Evolutionary conservation across 2,888 invertebrate species (phyloP).

Genomic region (Tholera decimalis): DNA sequence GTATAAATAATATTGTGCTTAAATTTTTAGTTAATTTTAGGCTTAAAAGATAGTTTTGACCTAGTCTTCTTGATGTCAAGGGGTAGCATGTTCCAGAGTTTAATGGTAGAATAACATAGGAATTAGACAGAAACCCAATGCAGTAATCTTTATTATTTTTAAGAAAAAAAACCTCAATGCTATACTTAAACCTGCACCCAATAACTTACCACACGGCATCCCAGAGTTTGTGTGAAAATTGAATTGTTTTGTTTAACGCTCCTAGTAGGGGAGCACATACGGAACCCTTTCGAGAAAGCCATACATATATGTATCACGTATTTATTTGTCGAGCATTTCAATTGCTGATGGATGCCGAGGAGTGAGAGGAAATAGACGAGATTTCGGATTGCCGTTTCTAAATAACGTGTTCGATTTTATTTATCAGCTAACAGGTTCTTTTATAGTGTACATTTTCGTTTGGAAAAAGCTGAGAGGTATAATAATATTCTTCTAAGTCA

Average conservation of each 20-base stretch:
- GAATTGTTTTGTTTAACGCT: constrained; percentile 68
- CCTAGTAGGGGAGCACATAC: constrained; percentile 32
- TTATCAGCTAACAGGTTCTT: constrained; percentile 16
- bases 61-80: no score
- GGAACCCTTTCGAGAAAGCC: constrained; percentile 24
- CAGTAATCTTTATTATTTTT: no score
- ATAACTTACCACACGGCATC: constrained; percentile 46
- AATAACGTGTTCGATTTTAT: constrained; percentile 9
- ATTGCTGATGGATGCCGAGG: constrained; percentile 42
- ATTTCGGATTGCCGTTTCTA: background rate
- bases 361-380: constrained; percentile 19
- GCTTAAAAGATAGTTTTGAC: no score
- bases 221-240: constrained; percentile 61
- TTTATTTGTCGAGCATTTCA: constrained; percentile 46
- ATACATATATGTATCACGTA: constrained; percentile 50
- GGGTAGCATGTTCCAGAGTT: no score
- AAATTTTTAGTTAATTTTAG: no score
- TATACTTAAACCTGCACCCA: background rate
- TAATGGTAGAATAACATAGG: no score
- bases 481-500: background rate
- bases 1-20: no score
- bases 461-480: background rate
- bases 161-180: no score
- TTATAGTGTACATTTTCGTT: constrained; percentile 6
- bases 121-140: no score